These are phyloP conservation scores for Rana temporaria DNA, from an alignment of 2,113 vertebrate genomes.

Conservation along the genomic window DNA sequence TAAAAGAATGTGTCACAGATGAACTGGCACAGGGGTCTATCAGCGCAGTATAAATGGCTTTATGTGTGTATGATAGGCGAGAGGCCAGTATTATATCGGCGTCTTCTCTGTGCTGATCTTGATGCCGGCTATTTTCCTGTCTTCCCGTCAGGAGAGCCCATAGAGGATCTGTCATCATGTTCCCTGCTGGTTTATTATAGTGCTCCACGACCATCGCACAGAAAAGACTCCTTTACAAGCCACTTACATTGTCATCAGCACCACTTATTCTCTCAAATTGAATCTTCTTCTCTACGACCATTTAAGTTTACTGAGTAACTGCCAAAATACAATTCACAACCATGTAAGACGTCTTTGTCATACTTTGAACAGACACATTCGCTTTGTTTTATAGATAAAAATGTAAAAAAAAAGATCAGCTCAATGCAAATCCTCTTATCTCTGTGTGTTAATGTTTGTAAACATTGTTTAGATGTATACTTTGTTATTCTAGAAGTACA, in stretches of 20 bases:
- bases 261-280: neutral
- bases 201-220: neutral
- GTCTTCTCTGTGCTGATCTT: neutral
- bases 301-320: too few relatives aligned
- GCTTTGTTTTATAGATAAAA: too few relatives aligned
- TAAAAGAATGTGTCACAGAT: neutral
- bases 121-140: slow-evolving; percentile 2
- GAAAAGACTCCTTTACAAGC: neutral
- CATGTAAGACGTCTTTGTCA: too few relatives aligned
- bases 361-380: too few relatives aligned
- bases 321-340: too few relatives aligned
- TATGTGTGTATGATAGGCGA: neutral
- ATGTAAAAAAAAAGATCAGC: too few relatives aligned
- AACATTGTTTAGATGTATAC: too few relatives aligned
- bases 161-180: neutral
- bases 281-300: neutral
- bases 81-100: neutral
- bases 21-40: neutral
- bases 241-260: neutral
- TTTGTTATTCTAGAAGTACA: too few relatives aligned
- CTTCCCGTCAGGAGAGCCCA: neutral
- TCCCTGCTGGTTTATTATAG: slow-evolving; percentile 15
- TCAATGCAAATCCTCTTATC: too few relatives aligned
- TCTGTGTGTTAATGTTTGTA: too few relatives aligned
- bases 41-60: neutral